These are phyloP conservation scores for Tipula unca DNA, from an alignment of 2,888 invertebrate species.

Conservation along the genomic window DNA sequence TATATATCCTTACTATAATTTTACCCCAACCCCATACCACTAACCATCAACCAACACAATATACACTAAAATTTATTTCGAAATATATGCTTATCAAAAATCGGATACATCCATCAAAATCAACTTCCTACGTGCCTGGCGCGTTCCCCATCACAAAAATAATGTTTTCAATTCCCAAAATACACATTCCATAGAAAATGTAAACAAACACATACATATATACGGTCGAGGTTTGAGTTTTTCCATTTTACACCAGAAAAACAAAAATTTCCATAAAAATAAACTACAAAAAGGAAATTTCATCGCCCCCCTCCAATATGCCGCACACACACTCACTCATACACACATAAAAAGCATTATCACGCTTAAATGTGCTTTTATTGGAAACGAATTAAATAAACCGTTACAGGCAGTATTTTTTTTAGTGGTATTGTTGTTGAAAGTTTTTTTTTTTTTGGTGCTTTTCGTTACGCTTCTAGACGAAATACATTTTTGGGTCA, in stretches of 20 bases:
- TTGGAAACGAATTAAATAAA: neutral
- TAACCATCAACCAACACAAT: neutral
- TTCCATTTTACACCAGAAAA: neutral
- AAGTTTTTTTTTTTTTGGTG: neutral
- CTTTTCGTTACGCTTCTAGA: neutral
- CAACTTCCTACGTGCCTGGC: neutral
- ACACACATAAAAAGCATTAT: neutral
- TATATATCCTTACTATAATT: neutral
- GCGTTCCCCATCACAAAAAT: neutral
- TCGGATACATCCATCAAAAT: neutral
- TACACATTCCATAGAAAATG: neutral
- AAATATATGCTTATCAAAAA: neutral
- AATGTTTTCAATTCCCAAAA: neutral
- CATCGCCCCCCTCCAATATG: neutral
- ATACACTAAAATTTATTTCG: neutral
- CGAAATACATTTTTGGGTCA: neutral
- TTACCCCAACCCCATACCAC: neutral
- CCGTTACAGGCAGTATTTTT: neutral
- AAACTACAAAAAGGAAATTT: neutral
- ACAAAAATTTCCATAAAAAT: neutral
- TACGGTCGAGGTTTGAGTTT: neutral
- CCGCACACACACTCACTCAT: neutral
- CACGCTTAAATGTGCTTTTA: neutral
- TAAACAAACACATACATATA: neutral
- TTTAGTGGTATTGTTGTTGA: neutral